Conservation (phyloP, 2,797 vertebrate genomes). For the Hipposideros larvatus region DNA sequence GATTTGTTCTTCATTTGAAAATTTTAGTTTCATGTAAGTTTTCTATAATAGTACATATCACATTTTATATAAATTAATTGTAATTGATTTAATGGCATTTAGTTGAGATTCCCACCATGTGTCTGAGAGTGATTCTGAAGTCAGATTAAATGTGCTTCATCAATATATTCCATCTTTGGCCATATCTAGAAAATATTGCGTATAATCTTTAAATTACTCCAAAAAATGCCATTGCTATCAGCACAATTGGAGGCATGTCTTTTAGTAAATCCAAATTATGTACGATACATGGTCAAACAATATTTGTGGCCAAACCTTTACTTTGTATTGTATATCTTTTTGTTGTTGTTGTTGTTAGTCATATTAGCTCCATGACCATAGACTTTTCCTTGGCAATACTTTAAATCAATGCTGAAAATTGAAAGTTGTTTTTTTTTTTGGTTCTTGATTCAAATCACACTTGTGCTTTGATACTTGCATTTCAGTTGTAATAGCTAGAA, state of each 20-base stretch:
- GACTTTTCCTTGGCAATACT: background rate
- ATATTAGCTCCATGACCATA: background rate
- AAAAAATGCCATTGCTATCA: background rate
- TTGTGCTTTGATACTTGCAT: background rate
- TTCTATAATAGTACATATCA: background rate
- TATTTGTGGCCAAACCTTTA: background rate
- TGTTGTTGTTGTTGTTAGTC: background rate
- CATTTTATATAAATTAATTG: conserved; percentile 52
- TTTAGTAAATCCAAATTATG: background rate
- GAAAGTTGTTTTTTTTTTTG: background rate
- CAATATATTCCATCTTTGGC: background rate
- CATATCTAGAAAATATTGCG: background rate
- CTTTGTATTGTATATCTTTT: background rate
- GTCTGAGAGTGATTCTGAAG: background rate
- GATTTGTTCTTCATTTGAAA: conserved; percentile 15
- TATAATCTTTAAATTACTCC: background rate
- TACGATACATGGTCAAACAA: background rate
- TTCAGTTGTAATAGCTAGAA: background rate
- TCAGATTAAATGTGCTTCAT: conserved; percentile 32
- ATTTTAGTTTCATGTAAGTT: conserved; percentile 19
- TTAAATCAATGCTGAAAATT: background rate
- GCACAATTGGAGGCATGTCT: background rate
- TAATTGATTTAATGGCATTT: conserved; percentile 38
- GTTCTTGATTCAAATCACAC: background rate
- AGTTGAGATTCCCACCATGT: conserved; percentile 19